phyloP scores from a whole-genome alignment of 1,140 invertebrate species.

The Prorops nasuta region DNA sequence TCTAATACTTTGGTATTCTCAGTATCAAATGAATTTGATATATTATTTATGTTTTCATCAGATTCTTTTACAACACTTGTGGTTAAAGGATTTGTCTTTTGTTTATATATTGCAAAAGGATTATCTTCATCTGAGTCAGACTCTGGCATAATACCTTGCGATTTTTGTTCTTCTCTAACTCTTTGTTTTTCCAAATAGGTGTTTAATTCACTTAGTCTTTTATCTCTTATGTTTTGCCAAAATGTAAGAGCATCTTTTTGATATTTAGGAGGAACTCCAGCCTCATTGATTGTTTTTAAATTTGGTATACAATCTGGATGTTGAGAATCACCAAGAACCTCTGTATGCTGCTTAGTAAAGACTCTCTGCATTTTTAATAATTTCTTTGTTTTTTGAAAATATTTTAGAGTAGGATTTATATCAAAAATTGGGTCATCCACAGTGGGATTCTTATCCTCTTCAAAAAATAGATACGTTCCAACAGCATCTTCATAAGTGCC shows the following conservation, averaged over 20 bases:
- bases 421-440: slow-evolving; percentile 55
- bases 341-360: slow-evolving; percentile 47
- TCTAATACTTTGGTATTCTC: background rate
- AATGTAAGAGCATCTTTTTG: slow-evolving; percentile 38
- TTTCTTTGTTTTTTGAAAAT: slow-evolving; percentile 56
- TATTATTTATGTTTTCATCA: background rate
- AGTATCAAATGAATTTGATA: background rate
- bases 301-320: slow-evolving; percentile 34
- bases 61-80: slow-evolving; percentile 6
- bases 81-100: background rate
- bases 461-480: slow-evolving; percentile 58
- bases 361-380: slow-evolving; percentile 56
- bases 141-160: slow-evolving; percentile 33
- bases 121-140: slow-evolving; percentile 44
- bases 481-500: slow-evolving; percentile 56
- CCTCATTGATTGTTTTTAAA: slow-evolving; percentile 33
- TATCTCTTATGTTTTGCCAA: slow-evolving; percentile 32
- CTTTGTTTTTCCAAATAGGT: slow-evolving; percentile 41
- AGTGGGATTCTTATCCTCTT: slow-evolving; percentile 43
- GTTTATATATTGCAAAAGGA: slow-evolving; percentile 33
- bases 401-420: slow-evolving; percentile 46
- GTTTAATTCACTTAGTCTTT: slow-evolving; percentile 34
- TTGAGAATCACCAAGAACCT: slow-evolving; percentile 40
- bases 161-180: slow-evolving; percentile 34
- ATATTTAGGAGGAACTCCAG: slow-evolving; percentile 41